Evolutionary conservation across 2,797 vertebrate genomes (phyloP), one percentile per base, ranked within the genome.

Genomic region (Sebastes nivosus): DNA sequence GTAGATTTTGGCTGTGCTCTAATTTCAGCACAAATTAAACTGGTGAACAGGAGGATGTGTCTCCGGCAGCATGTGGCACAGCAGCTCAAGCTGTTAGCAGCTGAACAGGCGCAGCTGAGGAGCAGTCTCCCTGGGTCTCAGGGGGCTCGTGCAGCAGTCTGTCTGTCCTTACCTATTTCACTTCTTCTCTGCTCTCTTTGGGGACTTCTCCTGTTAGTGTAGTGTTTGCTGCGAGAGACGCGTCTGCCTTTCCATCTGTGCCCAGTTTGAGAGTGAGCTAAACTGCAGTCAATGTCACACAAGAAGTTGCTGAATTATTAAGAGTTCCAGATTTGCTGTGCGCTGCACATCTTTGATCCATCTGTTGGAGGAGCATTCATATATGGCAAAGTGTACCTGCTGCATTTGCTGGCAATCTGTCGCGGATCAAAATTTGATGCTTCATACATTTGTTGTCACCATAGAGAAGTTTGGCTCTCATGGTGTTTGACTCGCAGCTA

Each of bases 251-350:
- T 94, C 96, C 96, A 96, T 96, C 95, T 96, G 96, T 93, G 94
- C 93, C 93, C 89, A 83, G 94, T 94, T 94, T 94, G 90, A 93
- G 93, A 90, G 94, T 81, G 91, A 95, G 94, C 86, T 94, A 94
- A 96, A 96, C 95, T 95, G 91, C 94, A 95, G 92, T 94, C 93
- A 91, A 89, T 95, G 95, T 96, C 95, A 96, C 94, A 94, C 88
- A 92, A 94, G 91, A 95, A 95, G 94, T 95, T 95, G 95, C 94
- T 98, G 97, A 99, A 98, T 99, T 98, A 98, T 98, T 97, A 97
- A 97, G 97, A 97, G 96, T 97, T 97, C 97, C 97, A 97, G 97
- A 97, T 98, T 97, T 98, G 94, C 97, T 96, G 96, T 95, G 96
- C 96, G 93, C 96, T 94, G 96, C 97, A 97, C 97, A 97, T 97